These are phyloP conservation scores for Coptodon rendalli DNA, from an alignment of 2,113 vertebrate genomes.

Conservation along the genomic window DNA sequence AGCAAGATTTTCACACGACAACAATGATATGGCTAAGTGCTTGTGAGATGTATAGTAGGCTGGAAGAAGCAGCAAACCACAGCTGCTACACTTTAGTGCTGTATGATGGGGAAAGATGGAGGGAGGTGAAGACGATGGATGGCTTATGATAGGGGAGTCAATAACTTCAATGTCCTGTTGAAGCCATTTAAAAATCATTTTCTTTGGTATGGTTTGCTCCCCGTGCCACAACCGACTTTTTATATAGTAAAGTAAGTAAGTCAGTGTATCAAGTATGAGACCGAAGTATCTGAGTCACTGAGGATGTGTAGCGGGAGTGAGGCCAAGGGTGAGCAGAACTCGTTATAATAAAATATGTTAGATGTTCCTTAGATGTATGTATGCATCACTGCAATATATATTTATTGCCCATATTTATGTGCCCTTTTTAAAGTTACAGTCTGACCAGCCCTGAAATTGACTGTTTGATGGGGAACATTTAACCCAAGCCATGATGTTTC, in stretches of 20 bases:
- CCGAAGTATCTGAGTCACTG: background rate
- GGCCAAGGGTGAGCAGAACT: background rate
- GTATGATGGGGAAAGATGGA: background rate
- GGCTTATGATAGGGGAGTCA: background rate
- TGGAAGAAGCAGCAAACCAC: slow-evolving; percentile 10
- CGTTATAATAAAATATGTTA: background rate
- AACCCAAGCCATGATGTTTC: background rate
- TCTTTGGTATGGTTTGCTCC: background rate
- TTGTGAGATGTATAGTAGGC: background rate
- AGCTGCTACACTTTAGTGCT: slow-evolving; percentile 7
- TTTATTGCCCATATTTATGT: background rate
- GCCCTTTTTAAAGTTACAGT: background rate
- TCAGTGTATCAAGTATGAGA: slow-evolving; percentile 3
- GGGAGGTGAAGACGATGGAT: background rate
- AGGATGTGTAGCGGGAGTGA: background rate
- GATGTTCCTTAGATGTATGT: background rate
- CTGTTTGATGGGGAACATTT: background rate
- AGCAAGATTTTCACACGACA: slow-evolving; percentile 14
- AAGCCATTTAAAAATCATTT: slow-evolving; percentile 24
- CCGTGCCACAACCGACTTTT: background rate
- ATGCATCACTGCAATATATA: background rate
- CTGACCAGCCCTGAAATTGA: background rate
- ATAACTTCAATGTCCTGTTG: slow-evolving; percentile 14
- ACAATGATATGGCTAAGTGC: background rate
- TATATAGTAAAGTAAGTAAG: background rate